These are phyloP conservation scores for Drosophila vallismaia DNA, from an alignment of 2,888 invertebrate genomes.

Conservation along the genomic window DNA sequence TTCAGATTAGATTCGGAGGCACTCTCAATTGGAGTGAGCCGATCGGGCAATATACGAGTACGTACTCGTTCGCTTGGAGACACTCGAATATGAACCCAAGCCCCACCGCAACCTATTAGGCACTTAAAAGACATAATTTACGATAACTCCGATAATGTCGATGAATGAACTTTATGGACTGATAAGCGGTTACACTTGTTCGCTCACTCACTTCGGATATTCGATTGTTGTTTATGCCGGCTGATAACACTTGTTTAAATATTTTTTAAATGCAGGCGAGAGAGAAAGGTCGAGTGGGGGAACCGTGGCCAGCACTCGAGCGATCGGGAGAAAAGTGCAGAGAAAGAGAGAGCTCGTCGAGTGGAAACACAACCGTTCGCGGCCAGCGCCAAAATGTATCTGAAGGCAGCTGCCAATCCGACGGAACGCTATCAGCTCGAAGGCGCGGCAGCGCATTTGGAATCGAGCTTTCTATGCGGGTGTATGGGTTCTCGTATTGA, in stretches of 20 bases:
- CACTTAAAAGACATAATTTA: constrained; percentile 7
- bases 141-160: constrained; percentile 4
- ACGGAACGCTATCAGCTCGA: constrained; percentile 52
- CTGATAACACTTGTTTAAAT: constrained; percentile 58
- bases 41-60: constrained; percentile 22
- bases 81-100: constrained; percentile 14
- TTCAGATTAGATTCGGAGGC: constrained; percentile 41
- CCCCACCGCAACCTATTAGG: neutral
- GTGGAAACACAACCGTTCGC: constrained; percentile 56
- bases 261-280: constrained; percentile 15
- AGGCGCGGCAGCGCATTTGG: constrained; percentile 63
- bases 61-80: constrained; percentile 9
- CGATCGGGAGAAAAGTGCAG: constrained; percentile 14
- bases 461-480: constrained; percentile 53
- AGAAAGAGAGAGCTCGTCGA: constrained; percentile 18
- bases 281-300: constrained; percentile 10
- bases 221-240: constrained; percentile 22
- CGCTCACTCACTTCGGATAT: constrained; percentile 28
- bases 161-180: constrained; percentile 3
- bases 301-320: constrained; percentile 8
- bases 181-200: constrained; percentile 1
- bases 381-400: constrained; percentile 68
- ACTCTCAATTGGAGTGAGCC: constrained; percentile 15
- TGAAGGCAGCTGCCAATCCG: constrained; percentile 57
- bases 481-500: constrained; percentile 18